phyloP scores from a whole-genome alignment of 2,888 invertebrate genomes.

The Nemoura dubitans region DNA sequence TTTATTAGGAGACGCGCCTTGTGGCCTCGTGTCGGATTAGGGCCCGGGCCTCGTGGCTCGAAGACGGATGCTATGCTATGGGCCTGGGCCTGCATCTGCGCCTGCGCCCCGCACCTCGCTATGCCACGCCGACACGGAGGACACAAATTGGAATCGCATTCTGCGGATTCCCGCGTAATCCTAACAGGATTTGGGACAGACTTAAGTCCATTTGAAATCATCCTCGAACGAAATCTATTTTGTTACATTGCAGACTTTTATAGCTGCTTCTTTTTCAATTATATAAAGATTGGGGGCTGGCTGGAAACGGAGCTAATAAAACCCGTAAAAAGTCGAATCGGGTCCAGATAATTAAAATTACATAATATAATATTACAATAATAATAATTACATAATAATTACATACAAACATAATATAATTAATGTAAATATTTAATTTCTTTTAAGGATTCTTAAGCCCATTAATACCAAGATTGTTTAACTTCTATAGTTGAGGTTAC shows the following conservation, averaged over 20 bases:
- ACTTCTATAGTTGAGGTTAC: too few relatives aligned
- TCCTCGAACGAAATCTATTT: not conserved
- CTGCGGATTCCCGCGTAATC: not conserved
- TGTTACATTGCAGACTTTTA: not conserved
- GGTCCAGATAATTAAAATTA: too few relatives aligned
- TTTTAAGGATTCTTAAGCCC: too few relatives aligned
- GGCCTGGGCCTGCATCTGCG: not conserved
- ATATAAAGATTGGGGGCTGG: not conserved
- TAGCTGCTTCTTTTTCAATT: not conserved
- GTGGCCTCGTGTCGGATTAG: not conserved
- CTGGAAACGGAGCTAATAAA: not conserved
- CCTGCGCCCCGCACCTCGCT: not conserved
- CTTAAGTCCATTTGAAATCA: constrained; percentile 7
- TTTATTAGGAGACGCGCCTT: not conserved
- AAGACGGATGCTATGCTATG: not conserved
- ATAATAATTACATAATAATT: not conserved
- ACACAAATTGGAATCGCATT: constrained; percentile 26
- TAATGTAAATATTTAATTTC: not conserved
- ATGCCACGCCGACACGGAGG: not conserved
- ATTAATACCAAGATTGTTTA: too few relatives aligned
- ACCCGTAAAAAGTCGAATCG: not conserved
- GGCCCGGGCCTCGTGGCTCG: not conserved
- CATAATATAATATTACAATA: too few relatives aligned
- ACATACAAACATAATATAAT: not conserved
- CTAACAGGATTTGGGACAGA: not conserved